These are phyloP conservation scores for Bombyx huttoni DNA, from an alignment of 2,888 invertebrate genomes.

Conservation along the genomic window DNA sequence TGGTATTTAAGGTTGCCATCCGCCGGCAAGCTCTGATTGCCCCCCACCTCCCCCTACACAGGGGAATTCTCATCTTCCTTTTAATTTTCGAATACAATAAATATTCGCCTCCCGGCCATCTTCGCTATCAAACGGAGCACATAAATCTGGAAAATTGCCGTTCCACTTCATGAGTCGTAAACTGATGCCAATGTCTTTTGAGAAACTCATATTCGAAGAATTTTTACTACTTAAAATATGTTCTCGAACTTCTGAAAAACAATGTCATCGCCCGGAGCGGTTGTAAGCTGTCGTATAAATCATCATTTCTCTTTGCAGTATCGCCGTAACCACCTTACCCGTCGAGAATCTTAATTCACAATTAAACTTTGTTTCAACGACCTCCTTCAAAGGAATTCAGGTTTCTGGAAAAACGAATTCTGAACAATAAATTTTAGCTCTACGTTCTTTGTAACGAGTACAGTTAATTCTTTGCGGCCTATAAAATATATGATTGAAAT, in stretches of 20 bases:
- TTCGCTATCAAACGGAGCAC: constrained; percentile 29
- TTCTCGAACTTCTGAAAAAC: neutral
- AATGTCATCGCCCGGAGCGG: constrained; percentile 1
- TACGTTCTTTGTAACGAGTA: neutral
- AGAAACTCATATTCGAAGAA: neutral
- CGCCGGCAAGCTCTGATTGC: constrained; percentile 63
- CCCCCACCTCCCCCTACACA: constrained; percentile 33
- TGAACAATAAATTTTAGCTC: neutral
- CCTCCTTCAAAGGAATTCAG: neutral
- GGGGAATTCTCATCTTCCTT: constrained; percentile 52
- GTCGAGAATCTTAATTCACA: neutral
- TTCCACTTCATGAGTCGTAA: constrained; percentile 3
- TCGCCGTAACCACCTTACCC: constrained; percentile 1
- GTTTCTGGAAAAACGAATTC: neutral
- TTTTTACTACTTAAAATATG: neutral
- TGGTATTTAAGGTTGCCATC: constrained; percentile 69
- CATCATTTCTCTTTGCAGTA: neutral
- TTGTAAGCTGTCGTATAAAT: constrained; percentile 3
- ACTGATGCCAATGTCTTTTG: constrained; percentile 1
- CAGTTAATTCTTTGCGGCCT: neutral
- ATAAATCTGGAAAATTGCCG: constrained; percentile 14
- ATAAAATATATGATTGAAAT: neutral
- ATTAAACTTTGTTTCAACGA: constrained; percentile 1
- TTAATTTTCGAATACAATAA: constrained; percentile 69
- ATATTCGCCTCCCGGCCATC: constrained; percentile 41